Conservation (phyloP, 2,797 vertebrate species). For the Hoplostethus atlanticus region DNA sequence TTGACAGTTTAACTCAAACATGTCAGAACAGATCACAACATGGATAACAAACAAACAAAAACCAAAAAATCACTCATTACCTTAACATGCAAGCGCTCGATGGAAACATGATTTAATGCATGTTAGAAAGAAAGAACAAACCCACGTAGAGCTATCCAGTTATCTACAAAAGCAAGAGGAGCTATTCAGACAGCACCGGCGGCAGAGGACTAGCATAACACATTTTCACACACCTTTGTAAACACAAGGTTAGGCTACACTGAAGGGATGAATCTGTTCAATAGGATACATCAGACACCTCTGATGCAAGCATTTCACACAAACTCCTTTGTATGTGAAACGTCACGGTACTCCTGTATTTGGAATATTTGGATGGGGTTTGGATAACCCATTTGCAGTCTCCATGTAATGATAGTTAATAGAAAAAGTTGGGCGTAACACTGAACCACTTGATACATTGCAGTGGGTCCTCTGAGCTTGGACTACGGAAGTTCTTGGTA, state of each 20-base stretch:
- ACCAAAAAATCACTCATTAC: not conserved
- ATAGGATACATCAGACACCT: not conserved
- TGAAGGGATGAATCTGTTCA: not conserved
- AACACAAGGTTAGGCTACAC: not conserved
- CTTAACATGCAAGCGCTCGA: constrained; percentile 10
- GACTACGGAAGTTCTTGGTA: too few relatives aligned
- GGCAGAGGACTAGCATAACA: not conserved
- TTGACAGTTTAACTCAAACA: constrained; percentile 26
- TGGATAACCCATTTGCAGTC: not conserved
- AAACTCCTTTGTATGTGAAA: not conserved
- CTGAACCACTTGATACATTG: not conserved
- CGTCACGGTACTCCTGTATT: not conserved
- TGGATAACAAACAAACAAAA: constrained; percentile 32
- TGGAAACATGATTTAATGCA: constrained; percentile 13
- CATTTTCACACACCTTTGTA: constrained; percentile 3
- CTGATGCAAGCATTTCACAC: not conserved
- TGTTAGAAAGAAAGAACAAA: constrained; percentile 8
- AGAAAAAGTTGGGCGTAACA: not conserved
- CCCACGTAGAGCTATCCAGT: constrained; percentile 44
- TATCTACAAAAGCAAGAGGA: constrained; percentile 33
- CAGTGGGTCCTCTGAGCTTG: not conserved
- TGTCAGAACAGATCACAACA: constrained; percentile 30
- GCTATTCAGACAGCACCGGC: not conserved
- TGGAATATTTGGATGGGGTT: not conserved
- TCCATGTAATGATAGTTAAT: not conserved